A percentile compares a stretch with the other conserved stretches of the same genome.
phyloP scores from a whole-genome alignment of 2,888 invertebrate genomes.

The Tridacna crocea region DNA sequence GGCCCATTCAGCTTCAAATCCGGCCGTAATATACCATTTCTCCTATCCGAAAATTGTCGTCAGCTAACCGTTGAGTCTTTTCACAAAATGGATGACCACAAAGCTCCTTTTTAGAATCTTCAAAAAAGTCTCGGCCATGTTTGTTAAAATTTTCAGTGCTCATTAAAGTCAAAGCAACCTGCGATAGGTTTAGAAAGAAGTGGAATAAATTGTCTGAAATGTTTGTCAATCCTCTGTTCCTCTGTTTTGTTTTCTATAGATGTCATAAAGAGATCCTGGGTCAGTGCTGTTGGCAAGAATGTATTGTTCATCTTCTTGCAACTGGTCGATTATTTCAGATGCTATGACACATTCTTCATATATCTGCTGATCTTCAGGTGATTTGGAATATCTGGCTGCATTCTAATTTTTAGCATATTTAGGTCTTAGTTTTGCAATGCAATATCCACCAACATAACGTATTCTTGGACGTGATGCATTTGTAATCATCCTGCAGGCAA shows the following conservation, averaged over 20 bases:
- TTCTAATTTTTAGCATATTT: conserved; percentile 35
- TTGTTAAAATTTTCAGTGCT: too few species aligned
- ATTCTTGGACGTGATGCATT: conserved; percentile 48
- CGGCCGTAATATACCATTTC: too few species aligned
- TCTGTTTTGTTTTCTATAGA: conserved; percentile 43
- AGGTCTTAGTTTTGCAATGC: conserved; percentile 35
- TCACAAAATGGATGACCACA: too few species aligned
- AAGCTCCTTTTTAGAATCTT: too few species aligned
- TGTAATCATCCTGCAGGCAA: too few species aligned
- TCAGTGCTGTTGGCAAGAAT: conserved; percentile 31
- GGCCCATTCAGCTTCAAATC: too few species aligned
- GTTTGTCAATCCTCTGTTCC: conserved; percentile 55
- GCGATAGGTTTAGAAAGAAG: too few species aligned
- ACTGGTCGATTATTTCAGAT: conserved; percentile 27
- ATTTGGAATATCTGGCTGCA: conserved; percentile 28
- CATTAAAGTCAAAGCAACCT: too few species aligned
- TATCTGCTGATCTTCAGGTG: conserved; percentile 4
- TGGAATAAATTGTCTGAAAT: conserved; percentile 38
- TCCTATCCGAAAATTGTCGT: too few species aligned
- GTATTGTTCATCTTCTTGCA: conserved; percentile 46
- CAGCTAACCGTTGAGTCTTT: too few species aligned
- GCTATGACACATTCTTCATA: conserved; percentile 40
- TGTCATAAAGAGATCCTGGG: conserved; percentile 47
- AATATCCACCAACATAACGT: conserved; percentile 52
- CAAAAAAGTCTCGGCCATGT: too few species aligned